phyloP scores from a whole-genome alignment of 2,797 vertebrate species.

The Rhinophrynus dorsalis region DNA sequence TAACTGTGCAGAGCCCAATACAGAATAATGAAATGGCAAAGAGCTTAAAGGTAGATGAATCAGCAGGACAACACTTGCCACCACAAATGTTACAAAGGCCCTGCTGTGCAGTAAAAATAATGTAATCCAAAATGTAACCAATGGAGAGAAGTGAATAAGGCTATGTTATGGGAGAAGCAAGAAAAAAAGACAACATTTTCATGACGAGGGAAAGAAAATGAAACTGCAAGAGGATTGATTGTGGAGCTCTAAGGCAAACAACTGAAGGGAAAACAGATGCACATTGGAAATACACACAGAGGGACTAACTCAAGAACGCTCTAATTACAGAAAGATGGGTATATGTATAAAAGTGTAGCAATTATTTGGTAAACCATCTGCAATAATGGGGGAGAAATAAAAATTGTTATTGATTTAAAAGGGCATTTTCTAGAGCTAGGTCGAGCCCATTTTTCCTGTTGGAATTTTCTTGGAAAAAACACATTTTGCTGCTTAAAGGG shows the following conservation, averaged over 20 bases:
- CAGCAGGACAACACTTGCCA: constrained; percentile 40
- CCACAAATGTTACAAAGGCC: constrained; percentile 41
- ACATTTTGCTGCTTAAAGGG: too few species aligned
- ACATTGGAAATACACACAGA: too few species aligned
- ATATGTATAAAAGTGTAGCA: too few species aligned
- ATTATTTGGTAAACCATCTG: too few species aligned
- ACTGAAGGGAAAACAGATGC: too few species aligned
- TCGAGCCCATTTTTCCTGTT: too few species aligned
- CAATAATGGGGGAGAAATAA: too few species aligned
- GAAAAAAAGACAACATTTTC: constrained; percentile 27
- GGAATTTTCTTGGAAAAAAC: too few species aligned
- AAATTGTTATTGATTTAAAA: too few species aligned
- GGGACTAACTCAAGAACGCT: too few species aligned
- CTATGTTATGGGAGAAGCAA: constrained; percentile 7
- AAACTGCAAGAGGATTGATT: constrained; percentile 5
- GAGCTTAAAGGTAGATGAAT: constrained; percentile 39
- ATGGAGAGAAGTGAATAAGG: constrained; percentile 39
- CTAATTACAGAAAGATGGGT: too few species aligned
- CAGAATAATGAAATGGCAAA: constrained; percentile 39
- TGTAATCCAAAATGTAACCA: constrained; percentile 42
- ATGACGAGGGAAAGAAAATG: background rate
- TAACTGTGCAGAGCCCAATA: constrained; percentile 16
- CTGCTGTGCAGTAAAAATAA: constrained; percentile 48
- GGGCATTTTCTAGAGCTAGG: too few species aligned
- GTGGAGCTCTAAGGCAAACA: background rate